Evolutionary conservation across 1,140 invertebrate genomes (phyloP).

Genomic region (Episyrphus balteatus): DNA sequence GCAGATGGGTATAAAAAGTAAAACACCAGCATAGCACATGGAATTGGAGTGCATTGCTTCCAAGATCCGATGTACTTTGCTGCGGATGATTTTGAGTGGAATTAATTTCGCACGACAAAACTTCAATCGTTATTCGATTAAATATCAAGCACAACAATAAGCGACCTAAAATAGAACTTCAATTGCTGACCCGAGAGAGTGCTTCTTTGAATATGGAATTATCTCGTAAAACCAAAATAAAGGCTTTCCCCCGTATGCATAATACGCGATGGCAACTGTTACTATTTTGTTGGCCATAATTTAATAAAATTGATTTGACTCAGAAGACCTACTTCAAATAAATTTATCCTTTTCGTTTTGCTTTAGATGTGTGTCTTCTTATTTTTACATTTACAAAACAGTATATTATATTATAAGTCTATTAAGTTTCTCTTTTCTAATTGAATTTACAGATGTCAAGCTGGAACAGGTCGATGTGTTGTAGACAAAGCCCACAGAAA

Average conservation of each 20-base stretch:
- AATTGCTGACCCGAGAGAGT: too few relatives aligned
- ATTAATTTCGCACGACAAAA: slow-evolving; percentile 2
- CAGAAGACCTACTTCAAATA: neutral
- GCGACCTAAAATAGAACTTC: neutral
- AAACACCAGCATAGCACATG: too few relatives aligned
- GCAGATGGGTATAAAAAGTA: too few relatives aligned
- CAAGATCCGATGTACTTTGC: too few relatives aligned
- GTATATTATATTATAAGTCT: too few relatives aligned
- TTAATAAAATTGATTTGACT: neutral
- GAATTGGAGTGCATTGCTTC: too few relatives aligned
- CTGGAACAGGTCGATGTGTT: slow-evolving; percentile 86
- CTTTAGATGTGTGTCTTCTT: neutral
- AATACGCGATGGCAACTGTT: neutral
- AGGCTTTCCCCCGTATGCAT: neutral
- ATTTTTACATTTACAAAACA: neutral
- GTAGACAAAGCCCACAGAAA: slow-evolving; percentile 98
- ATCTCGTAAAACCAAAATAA: neutral
- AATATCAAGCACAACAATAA: neutral
- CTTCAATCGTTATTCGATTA: slow-evolving; percentile 3
- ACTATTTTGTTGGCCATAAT: neutral
- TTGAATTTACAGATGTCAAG: slow-evolving; percentile 75
- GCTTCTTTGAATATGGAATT: too few relatives aligned
- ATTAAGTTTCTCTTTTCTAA: neutral
- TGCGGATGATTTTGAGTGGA: neutral
- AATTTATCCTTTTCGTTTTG: neutral